phyloP scores from a whole-genome alignment of 2,797 vertebrate genomes.

The Siniperca scherzeri region DNA sequence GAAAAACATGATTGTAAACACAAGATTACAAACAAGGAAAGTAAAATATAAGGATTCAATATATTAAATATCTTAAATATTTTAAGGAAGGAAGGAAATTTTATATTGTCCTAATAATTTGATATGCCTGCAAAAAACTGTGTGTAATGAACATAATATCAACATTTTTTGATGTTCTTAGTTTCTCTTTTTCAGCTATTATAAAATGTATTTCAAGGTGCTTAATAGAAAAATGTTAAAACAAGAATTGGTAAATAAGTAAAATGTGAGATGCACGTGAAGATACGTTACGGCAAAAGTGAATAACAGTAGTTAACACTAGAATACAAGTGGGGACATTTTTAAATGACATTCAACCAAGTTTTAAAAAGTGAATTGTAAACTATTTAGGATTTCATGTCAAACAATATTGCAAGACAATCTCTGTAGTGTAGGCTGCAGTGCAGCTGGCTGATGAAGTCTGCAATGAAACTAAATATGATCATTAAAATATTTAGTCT shows the following conservation, averaged over 20 bases:
- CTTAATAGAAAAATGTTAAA: not conserved
- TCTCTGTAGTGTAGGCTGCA: not conserved
- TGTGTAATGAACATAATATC: not conserved
- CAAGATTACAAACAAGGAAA: not conserved
- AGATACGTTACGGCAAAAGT: rapidly evolving
- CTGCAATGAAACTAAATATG: not conserved
- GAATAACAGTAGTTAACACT: not conserved
- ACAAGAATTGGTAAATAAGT: not conserved
- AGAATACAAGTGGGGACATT: not conserved
- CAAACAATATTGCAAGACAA: not conserved
- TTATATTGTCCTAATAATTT: too few species aligned
- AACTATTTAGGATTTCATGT: not conserved
- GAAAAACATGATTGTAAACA: not conserved
- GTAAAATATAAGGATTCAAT: not conserved
- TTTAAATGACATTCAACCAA: not conserved
- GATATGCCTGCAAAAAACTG: too few species aligned
- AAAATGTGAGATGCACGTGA: not conserved
- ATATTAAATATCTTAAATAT: not conserved
- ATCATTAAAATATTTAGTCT: conserved; percentile 7
- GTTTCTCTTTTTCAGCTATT: not conserved
- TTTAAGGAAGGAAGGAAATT: not conserved
- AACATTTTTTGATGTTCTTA: not conserved
- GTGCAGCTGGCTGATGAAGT: not conserved
- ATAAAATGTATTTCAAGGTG: not conserved
- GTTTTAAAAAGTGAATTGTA: not conserved